A percentile compares a stretch with the other conserved stretches of the same genome.
Conservation (phyloP, 2,888 invertebrate genomes). For the Trachelus stipa region DNA sequence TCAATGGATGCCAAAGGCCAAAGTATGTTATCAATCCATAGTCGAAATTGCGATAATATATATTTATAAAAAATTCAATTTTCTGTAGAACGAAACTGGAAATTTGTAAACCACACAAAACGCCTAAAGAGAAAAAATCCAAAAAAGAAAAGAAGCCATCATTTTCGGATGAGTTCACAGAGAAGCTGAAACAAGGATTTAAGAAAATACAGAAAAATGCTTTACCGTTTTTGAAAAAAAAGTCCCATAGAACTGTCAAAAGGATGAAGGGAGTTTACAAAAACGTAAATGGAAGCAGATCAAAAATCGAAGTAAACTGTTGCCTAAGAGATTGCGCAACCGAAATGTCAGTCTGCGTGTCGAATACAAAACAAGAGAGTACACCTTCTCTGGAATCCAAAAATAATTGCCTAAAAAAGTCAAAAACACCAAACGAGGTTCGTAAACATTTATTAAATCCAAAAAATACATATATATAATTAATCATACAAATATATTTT, state of each 20-base stretch:
- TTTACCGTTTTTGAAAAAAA: slow-evolving; percentile 10
- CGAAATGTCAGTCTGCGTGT: slow-evolving; percentile 16
- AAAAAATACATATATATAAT: not conserved
- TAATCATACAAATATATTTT: not conserved
- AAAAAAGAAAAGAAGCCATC: slow-evolving; percentile 4
- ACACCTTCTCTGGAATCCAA: not conserved
- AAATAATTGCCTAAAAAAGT: not conserved
- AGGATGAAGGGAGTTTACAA: slow-evolving; percentile 4
- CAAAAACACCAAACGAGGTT: not conserved
- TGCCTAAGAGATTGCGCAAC: slow-evolving; percentile 20
- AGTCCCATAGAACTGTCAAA: not conserved
- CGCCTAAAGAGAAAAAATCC: not conserved
- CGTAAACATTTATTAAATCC: not conserved
- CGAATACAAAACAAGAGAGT: not conserved
- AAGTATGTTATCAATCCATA: not conserved
- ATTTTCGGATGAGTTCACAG: not conserved
- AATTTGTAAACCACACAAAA: slow-evolving; percentile 1
- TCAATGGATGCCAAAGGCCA: not conserved
- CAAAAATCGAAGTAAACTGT: slow-evolving; percentile 13
- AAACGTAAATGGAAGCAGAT: slow-evolving; percentile 10
- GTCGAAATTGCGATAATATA: not conserved
- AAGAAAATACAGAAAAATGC: not conserved
- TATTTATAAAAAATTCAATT: not conserved
- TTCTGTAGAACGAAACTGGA: not conserved
- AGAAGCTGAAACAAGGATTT: not conserved